Evolutionary conservation across 2,113 vertebrate species (phyloP), one percentile per base, ranked within the genome.

Genomic region (Rhegmatorhina hoffmannsi): DNA sequence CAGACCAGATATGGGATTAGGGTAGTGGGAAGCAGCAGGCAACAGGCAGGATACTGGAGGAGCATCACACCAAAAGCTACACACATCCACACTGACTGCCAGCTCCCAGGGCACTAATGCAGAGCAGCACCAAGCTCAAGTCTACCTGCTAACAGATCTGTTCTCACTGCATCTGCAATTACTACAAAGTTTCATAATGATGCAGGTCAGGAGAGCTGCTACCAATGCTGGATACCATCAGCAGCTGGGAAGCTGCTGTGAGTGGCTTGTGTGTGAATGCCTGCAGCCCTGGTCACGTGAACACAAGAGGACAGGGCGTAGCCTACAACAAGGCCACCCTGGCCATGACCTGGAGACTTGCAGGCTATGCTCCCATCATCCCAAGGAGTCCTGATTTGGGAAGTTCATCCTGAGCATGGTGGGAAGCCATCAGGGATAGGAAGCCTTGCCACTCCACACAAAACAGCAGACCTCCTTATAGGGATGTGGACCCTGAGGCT

Each of bases 131-230:
- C 60, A 58, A 78, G 38, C 80, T 77, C 52, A 67, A 86, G 31
- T 36, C 49, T 38, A 74, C 52, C 63, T 70, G 80, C 80, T 79
- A 91, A 44, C 52, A 86, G 55, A 80, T n/a, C 38, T 46, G 24
- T 19, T 85, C 47, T 44, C 82, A 63, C 59, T 59, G 56, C 83
- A 82, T 38, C 66, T 66, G 80, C 74, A 93, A 62, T 85, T 72
- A 85, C 38, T 78, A 80, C 47, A 79, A 88, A 78, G 85, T 33
- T 52, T 75, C 52, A 26, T 63, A 78, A 63, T 7, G 33, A 85
- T 29, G 86, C 56, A 69, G 68, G 63, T 50, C 6, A 2, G 67
- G 21, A 92, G 69, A 85, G 80, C 38, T 76, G 75, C 74, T 52
- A 34, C 34, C 10, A 23, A 31, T 8, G 15, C 72, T 68, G 46